Evolutionary conservation across 2,888 invertebrate species (phyloP).

Genomic region (Alentia gelatinosa): DNA sequence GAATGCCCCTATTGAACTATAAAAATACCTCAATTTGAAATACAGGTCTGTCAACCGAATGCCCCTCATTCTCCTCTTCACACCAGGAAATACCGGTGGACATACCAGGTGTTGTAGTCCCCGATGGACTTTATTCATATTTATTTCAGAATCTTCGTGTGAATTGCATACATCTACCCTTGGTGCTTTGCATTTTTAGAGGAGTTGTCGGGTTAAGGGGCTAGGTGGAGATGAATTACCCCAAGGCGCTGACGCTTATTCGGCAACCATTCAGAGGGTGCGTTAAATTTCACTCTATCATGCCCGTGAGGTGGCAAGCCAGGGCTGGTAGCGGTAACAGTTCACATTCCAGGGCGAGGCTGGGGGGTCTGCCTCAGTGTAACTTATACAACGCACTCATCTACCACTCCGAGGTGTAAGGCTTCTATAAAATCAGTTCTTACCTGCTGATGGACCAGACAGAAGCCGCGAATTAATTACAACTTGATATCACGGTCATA

Average conservation of each 20-base stretch:
- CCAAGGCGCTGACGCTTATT: background rate
- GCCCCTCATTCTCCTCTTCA: background rate
- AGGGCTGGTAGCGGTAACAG: background rate
- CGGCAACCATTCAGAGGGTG: background rate
- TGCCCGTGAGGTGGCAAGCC: background rate
- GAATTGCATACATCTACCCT: background rate
- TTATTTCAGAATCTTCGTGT: background rate
- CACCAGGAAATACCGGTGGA: background rate
- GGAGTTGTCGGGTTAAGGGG: background rate
- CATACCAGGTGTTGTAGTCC: background rate
- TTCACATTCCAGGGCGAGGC: background rate
- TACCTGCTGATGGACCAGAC: background rate
- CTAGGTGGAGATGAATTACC: background rate
- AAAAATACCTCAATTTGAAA: too few species aligned
- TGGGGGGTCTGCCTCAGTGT: background rate
- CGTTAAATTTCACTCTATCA: constrained; percentile 13
- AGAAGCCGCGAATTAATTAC: background rate
- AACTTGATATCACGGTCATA: background rate
- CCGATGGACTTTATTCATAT: background rate
- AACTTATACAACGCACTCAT: background rate
- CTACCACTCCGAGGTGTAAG: background rate
- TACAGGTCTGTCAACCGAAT: background rate
- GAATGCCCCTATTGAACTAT: too few species aligned
- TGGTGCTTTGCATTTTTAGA: background rate
- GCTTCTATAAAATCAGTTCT: background rate